Evolutionary conservation across 2,888 invertebrate species (phyloP).

Genomic region (Cremastinae sp.): DNA sequence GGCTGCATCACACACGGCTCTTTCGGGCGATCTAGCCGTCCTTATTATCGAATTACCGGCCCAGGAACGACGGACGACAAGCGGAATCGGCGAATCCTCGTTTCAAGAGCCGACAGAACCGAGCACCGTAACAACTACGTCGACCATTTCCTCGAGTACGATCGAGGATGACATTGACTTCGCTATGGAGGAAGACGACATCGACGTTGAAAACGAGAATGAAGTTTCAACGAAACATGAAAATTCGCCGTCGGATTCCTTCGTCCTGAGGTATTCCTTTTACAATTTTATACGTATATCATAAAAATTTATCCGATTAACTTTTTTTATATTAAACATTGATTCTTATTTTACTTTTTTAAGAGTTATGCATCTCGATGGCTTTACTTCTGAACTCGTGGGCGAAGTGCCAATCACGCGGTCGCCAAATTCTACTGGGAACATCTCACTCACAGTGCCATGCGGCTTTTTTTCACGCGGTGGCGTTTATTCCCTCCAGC

Average conservation of each 20-base stretch:
- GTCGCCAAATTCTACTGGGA: constrained; percentile 68
- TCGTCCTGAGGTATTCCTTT: constrained; percentile 67
- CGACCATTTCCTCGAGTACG: constrained; percentile 69
- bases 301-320: no score
- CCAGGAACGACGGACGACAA: constrained; percentile 63
- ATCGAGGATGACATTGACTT: constrained; percentile 64
- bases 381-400: constrained; percentile 77
- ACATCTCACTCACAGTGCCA: constrained; percentile 81
- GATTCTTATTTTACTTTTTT: constrained; percentile 78
- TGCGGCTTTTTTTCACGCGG: constrained; percentile 89
- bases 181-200: constrained; percentile 62
- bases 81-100: constrained; percentile 65
- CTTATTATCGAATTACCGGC: constrained; percentile 81
- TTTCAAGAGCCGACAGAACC: constrained; percentile 76
- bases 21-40: constrained; percentile 90
- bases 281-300: background rate
- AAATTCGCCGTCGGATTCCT: constrained; percentile 60
- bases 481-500: constrained; percentile 84
- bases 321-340: background rate
- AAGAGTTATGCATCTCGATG: constrained; percentile 81
- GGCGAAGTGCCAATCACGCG: constrained; percentile 74
- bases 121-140: constrained; percentile 75
- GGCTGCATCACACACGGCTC: constrained; percentile 88
- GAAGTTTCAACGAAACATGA: constrained; percentile 31
- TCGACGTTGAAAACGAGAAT: constrained; percentile 57